phyloP scores from a whole-genome alignment of 2,888 invertebrate species.

The Apotomis turbidana region DNA sequence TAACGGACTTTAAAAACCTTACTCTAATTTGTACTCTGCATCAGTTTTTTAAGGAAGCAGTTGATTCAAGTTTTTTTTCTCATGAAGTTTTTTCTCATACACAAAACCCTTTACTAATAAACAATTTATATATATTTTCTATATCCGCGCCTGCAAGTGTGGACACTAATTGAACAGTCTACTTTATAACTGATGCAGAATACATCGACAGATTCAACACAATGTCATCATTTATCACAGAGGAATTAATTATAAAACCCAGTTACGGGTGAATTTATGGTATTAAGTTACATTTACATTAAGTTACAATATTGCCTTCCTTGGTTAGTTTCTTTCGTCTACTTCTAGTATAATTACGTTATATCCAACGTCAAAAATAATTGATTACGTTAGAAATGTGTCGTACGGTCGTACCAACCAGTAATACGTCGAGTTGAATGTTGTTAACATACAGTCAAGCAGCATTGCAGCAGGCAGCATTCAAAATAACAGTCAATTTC shows the following conservation, averaged over 20 bases:
- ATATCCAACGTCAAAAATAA: conserved; percentile 1
- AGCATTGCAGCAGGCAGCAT: too few species aligned
- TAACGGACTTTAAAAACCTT: conserved; percentile 22
- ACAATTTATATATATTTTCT: too few species aligned
- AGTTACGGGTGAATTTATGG: conserved; percentile 41
- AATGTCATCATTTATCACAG: conserved; percentile 58
- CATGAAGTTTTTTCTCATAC: too few species aligned
- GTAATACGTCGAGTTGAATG: too few species aligned
- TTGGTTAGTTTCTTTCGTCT: conserved; percentile 6
- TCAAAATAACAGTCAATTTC: too few species aligned
- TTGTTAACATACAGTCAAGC: too few species aligned
- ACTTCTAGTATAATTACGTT: background rate
- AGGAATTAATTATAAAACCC: conserved; percentile 48
- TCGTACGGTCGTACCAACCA: too few species aligned
- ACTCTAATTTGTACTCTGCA: conserved; percentile 20
- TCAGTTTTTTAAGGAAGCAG: conserved; percentile 1
- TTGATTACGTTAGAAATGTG: background rate
- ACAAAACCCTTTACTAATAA: too few species aligned
- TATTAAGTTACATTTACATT: conserved; percentile 47
- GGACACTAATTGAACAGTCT: background rate
- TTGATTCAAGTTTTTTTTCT: too few species aligned
- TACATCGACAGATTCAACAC: conserved; percentile 50
- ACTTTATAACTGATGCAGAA: conserved; percentile 38
- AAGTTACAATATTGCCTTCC: conserved; percentile 45
- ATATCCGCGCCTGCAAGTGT: too few species aligned